Base-by-base conservation (phyloP, 2,888 invertebrate species). In the Petrolisthes cinctipes region DNA sequence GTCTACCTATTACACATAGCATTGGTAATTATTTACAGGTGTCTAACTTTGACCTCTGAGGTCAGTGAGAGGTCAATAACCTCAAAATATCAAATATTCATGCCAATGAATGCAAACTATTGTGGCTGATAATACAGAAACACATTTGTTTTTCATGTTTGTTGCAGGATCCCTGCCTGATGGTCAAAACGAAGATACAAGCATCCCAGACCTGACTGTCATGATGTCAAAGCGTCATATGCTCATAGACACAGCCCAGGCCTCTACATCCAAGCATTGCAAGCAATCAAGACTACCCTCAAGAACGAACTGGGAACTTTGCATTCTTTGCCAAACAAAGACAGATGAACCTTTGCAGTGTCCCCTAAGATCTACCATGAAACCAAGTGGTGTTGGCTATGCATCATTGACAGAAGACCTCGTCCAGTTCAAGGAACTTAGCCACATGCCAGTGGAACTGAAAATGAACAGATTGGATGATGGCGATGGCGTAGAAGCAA, bases 391-490 rank as follows among this genome's bases (percentile, higher is more conserved):
- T 76, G 37, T 23, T 76, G 76, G 76, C 17, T 51, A 76, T 76
- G 76, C 76, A 76, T 76, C 53, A 6, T 17, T 76, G 76, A 51
- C 76, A 76, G 76, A 76, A 76, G 76, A 76, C 76, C n/a, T 76
- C 53, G n/a, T 76, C 53, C 20, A 51, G 53, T 76, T 76, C 76
- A 23, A 76, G 7, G 37, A 23, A 23, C 76, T 71, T 71, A 7
- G n/a, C 37, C 76, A 76, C 76, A 76, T 76, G 53, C 53, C 53
- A 76, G 17, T 76, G 76, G 53, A 76, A 23, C 23, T 76, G 9
- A 76, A 37, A 23, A 23, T 76, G 76, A 51, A 76, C 37, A 23
- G 17, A 76, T 76, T 76, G 76, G 76, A 51, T 76, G 76, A 80
- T 56, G 80, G 57, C 11, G n/a, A n/a, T 56, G 80, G 80, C 80